phyloP scores from a whole-genome alignment of 2,797 vertebrate genomes.

The Lates japonicus region DNA sequence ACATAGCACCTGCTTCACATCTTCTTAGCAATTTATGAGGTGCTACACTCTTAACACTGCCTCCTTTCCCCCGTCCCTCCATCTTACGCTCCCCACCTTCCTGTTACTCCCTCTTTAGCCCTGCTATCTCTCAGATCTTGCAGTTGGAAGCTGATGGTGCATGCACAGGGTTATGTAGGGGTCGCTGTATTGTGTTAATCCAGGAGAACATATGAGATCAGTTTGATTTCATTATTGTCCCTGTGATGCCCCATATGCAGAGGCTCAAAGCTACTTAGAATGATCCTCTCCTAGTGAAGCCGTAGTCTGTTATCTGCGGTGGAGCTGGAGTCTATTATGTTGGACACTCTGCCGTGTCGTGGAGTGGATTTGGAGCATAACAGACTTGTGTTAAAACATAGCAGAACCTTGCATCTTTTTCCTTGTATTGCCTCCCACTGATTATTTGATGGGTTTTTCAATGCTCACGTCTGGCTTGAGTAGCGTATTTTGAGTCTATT shows the following conservation, averaged over 20 bases:
- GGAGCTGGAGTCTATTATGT: conserved; percentile 61
- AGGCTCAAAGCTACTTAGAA: conserved; percentile 71
- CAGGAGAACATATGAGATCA: conserved; percentile 72
- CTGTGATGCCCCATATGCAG: conserved; percentile 67
- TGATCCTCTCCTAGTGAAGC: conserved; percentile 68
- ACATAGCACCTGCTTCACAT: conserved; percentile 84
- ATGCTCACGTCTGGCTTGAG: conserved; percentile 34
- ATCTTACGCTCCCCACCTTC: conserved; percentile 16
- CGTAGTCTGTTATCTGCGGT: conserved; percentile 62
- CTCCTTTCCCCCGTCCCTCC: conserved; percentile 28
- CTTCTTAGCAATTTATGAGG: conserved; percentile 82
- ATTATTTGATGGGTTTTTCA: conserved; percentile 63
- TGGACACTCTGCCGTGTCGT: conserved; percentile 50
- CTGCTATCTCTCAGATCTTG: conserved; percentile 55
- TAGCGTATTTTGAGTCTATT: conserved; percentile 23
- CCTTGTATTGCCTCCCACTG: conserved; percentile 50
- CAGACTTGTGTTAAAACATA: conserved; percentile 64
- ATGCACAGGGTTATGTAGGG: conserved; percentile 58
- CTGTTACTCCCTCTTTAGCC: conserved; percentile 41
- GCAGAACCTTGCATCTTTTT: conserved; percentile 50
- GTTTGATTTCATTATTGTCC: conserved; percentile 79
- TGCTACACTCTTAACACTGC: conserved; percentile 31
- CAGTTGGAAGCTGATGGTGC: conserved; percentile 53
- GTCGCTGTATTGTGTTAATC: conserved; percentile 76
- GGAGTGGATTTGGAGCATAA: conserved; percentile 64